phyloP scores from a whole-genome alignment of 2,888 invertebrate species.

The Ormia ochracea region DNA sequence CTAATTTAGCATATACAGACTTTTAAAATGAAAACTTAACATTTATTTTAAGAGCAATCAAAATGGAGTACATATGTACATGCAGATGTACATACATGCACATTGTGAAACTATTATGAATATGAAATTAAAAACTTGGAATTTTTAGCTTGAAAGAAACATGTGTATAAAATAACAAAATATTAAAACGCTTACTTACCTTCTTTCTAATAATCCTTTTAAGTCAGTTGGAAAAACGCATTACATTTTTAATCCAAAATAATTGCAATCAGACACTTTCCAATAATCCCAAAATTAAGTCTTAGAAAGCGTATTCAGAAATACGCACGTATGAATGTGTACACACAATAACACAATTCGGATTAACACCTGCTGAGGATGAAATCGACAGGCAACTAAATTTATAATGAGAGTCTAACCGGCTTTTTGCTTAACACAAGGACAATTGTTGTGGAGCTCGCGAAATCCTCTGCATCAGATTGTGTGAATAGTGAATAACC shows the following conservation, averaged over 20 bases:
- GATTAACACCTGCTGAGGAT: constrained; percentile 50
- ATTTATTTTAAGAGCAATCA: too few species aligned
- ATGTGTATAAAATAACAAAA: neutral
- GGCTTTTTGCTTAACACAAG: constrained; percentile 51
- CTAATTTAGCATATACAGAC: too few species aligned
- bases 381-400: constrained; percentile 46
- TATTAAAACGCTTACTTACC: constrained; percentile 9
- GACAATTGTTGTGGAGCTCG: constrained; percentile 46
- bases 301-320: neutral
- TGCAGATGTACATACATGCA: too few species aligned
- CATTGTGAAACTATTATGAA: too few species aligned
- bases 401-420: constrained; percentile 47
- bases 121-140: too few species aligned
- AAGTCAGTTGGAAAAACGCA: neutral
- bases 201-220: constrained; percentile 1
- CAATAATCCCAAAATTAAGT: constrained; percentile 5
- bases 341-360: neutral
- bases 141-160: too few species aligned
- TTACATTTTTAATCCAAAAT: neutral
- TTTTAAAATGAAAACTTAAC: too few species aligned
- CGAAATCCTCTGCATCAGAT: constrained; percentile 39
- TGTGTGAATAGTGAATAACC: constrained; percentile 37
- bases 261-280: neutral
- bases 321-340: too few species aligned
- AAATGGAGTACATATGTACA: too few species aligned